Evolutionary conservation across 30 jellyfish, hydroid and myxozoan species (phyloP).

Genomic region (Rhopilema esculentum): DNA sequence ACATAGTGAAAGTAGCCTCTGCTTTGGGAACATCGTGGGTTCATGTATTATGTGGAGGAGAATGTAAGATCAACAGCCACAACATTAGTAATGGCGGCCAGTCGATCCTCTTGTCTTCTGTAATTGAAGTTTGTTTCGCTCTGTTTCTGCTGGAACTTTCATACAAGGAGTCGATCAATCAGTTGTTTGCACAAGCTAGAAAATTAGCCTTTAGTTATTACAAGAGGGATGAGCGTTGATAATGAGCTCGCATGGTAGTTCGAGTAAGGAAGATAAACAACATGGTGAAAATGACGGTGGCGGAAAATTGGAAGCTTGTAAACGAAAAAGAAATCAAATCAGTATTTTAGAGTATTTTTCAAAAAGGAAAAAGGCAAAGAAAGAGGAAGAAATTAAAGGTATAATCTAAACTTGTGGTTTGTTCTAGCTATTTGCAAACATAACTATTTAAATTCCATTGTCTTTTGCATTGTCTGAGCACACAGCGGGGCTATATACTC

Average conservation of each 20-base stretch:
- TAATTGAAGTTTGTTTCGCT: neutral
- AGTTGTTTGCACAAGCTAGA: too few species aligned
- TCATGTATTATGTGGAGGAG: neutral
- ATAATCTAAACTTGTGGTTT: neutral
- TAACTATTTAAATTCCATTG: too few species aligned
- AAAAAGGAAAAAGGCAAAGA: constrained; percentile 70
- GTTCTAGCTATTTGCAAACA: neutral
- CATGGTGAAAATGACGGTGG: neutral
- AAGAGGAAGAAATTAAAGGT: constrained; percentile 38
- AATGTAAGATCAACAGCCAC: neutral
- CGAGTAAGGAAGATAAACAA: constrained; percentile 3
- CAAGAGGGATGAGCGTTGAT: constrained; percentile 22
- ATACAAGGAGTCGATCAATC: neutral
- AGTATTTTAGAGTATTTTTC: constrained; percentile 87
- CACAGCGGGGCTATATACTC: too few species aligned
- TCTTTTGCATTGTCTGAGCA: too few species aligned
- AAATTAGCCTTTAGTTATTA: neutral
- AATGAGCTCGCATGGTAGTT: constrained; percentile 56
- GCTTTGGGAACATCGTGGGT: too few species aligned
- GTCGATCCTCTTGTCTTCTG: neutral
- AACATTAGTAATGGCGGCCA: neutral
- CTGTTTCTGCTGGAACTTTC: too few species aligned
- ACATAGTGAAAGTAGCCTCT: too few species aligned
- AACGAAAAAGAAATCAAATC: constrained; percentile 71
- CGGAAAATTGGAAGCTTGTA: constrained; percentile 37